Evolutionary conservation across 2,797 vertebrate genomes (phyloP), one percentile per base, ranked within the genome.

Genomic region (Lindbergichthys nudifrons): DNA sequence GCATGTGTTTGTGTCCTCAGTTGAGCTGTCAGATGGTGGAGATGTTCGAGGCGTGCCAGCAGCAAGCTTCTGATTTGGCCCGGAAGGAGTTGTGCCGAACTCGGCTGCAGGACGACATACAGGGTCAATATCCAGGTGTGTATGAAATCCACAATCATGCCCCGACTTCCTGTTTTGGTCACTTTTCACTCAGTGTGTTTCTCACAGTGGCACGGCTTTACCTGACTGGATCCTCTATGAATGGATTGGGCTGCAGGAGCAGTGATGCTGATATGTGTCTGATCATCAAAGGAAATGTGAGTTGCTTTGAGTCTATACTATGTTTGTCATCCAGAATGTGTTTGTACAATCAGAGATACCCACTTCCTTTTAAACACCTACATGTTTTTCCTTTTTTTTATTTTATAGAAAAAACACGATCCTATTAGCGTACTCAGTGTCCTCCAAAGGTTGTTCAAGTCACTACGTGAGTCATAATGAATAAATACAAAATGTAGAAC

Each of bases 251-350:
- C 66, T 96, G 95, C 85, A 94, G 95, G 64, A 96, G 82, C 90
- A 99, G 97, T 84, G 98, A 99, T 87, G 97, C 96, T 73, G 98
- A 99, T 83, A 92, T 99, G 83, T 99, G 98, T 88, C 92, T 98
- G 7, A 95, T 99, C 83, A 91, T 96, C 82, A 94, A 93, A 50
- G 94, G 91, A 72, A 92, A 92, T 63, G 97, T 98, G 93, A 95
- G 96, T 95, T 72, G 73, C 11, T 71, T 41, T 74, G 19, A 70
- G 15, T 67, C 41, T 64, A 41, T 5, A 4, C 9, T 3, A 8
- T 50, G 9, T 39, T n/a, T 56, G n/a, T 54, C 42, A 21, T 74
- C 30, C 15, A 73, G 46, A 59, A 16, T 26, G 4, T 75, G 21
- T 53, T 41, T 36, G 3, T 54, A 45, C 3, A 45, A 3, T 56